These are phyloP conservation scores for Clarias pachynema DNA, from an alignment of 2,797 vertebrate species.

Conservation along the genomic window DNA sequence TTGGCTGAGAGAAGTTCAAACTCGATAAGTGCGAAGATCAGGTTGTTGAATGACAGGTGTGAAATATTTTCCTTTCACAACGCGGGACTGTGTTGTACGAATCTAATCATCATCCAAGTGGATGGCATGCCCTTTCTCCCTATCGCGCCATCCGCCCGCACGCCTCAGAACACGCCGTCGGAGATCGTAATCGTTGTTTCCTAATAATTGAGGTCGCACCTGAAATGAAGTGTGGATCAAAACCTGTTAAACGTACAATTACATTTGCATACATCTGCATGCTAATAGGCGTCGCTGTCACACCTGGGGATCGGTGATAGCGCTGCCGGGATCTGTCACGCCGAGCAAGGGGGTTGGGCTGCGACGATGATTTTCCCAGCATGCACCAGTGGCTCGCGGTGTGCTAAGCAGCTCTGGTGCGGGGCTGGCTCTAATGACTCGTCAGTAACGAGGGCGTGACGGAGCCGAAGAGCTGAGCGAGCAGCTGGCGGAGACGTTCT, in stretches of 20 bases:
- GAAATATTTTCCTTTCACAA: slow-evolving; percentile 46
- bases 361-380: slow-evolving; percentile 33
- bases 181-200: slow-evolving; percentile 65
- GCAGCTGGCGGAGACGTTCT: slow-evolving; percentile 56
- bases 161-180: slow-evolving; percentile 47
- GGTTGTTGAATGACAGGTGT: slow-evolving; percentile 21
- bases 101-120: slow-evolving; percentile 45
- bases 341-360: not conserved
- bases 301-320: slow-evolving; percentile 52
- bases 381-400: slow-evolving; percentile 33
- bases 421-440: slow-evolving; percentile 56
- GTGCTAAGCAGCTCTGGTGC: slow-evolving; percentile 58
- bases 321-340: not conserved
- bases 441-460: slow-evolving; percentile 51
- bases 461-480: slow-evolving; percentile 53
- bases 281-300: slow-evolving; percentile 65
- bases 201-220: slow-evolving; percentile 66
- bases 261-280: slow-evolving; percentile 75
- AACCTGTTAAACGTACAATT: slow-evolving; percentile 54
- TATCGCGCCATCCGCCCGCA: not conserved
- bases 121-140: slow-evolving; percentile 22
- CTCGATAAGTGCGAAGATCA: not conserved
- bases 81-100: slow-evolving; percentile 33
- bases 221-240: slow-evolving; percentile 56
- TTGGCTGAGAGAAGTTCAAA: not conserved